phyloP scores from a whole-genome alignment of 2,888 invertebrate species.

The Drosophila emarginata region DNA sequence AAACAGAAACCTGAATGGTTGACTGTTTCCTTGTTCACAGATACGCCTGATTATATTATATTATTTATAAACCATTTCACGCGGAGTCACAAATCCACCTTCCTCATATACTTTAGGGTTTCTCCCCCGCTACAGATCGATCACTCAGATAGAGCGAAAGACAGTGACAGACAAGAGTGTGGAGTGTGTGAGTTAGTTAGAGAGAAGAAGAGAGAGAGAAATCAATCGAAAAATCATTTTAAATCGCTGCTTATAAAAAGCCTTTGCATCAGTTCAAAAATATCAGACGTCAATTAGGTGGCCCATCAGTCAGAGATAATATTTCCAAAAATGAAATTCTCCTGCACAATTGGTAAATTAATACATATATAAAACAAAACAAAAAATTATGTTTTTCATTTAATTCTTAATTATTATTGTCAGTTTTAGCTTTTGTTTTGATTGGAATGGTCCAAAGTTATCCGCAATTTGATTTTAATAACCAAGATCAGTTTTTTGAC shows the following conservation, averaged over 20 bases:
- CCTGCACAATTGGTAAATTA: background rate
- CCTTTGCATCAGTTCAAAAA: background rate
- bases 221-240: background rate
- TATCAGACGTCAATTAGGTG: slow-evolving; percentile 1
- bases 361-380: too few relatives aligned
- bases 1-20: background rate
- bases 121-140: too few relatives aligned
- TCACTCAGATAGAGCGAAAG: background rate
- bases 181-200: background rate
- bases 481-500: background rate
- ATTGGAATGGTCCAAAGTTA: background rate
- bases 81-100: background rate
- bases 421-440: background rate
- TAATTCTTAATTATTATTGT: background rate
- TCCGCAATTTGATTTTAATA: background rate
- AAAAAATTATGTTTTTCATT: too few relatives aligned
- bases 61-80: background rate
- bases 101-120: background rate
- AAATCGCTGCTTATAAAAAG: slow-evolving; percentile 4
- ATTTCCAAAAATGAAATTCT: background rate
- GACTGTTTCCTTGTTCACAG: background rate
- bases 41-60: background rate
- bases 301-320: slow-evolving; percentile 2
- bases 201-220: background rate
- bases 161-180: background rate